These are phyloP conservation scores for Drosophila nannoptera DNA, from an alignment of 1,140 invertebrate species.

Conservation along the genomic window DNA sequence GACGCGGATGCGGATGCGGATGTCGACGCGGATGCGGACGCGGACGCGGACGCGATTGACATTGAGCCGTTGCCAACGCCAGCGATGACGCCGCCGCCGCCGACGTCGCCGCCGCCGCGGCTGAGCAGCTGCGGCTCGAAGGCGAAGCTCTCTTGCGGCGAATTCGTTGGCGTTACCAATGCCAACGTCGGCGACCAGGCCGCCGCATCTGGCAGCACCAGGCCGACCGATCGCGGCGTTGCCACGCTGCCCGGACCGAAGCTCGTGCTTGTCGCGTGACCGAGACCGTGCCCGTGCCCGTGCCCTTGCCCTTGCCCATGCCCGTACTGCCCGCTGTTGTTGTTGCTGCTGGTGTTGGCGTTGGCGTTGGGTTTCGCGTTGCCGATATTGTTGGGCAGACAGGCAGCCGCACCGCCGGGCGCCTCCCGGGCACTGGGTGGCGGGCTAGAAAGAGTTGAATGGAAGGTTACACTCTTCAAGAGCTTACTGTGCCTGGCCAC, in stretches of 20 bases:
- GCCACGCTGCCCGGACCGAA: constrained; percentile 11
- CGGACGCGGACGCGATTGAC: constrained; percentile 30
- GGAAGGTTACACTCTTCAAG: constrained; percentile 92
- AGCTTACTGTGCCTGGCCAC: constrained; percentile 91
- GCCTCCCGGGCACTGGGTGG: constrained; percentile 81
- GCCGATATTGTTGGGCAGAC: constrained; percentile 3
- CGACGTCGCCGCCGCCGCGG: constrained; percentile 21
- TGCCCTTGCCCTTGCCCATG: constrained; percentile 18
- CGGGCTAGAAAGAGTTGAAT: constrained; percentile 89
- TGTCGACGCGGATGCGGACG: constrained; percentile 11
- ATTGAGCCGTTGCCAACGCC: constrained; percentile 58
- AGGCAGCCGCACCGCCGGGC: constrained; percentile 24
- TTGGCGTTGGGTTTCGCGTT: constrained; percentile 10
- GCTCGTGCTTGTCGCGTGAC: constrained; percentile 19
- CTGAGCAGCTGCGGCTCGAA: constrained; percentile 40
- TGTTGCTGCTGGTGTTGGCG: constrained; percentile 6
- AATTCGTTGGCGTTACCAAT: constrained; percentile 74
- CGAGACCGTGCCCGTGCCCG: constrained; percentile 2
- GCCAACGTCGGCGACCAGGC: constrained; percentile 67
- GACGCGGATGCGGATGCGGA: constrained; percentile 29
- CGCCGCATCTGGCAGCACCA: constrained; percentile 16
- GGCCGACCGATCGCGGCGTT: not conserved
- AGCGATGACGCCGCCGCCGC: constrained; percentile 48
- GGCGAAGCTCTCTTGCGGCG: constrained; percentile 60
- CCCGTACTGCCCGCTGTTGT: constrained; percentile 9